Evolutionary conservation across 2,113 vertebrate species (phyloP).

Genomic region (Aldabrachelys gigantea): DNA sequence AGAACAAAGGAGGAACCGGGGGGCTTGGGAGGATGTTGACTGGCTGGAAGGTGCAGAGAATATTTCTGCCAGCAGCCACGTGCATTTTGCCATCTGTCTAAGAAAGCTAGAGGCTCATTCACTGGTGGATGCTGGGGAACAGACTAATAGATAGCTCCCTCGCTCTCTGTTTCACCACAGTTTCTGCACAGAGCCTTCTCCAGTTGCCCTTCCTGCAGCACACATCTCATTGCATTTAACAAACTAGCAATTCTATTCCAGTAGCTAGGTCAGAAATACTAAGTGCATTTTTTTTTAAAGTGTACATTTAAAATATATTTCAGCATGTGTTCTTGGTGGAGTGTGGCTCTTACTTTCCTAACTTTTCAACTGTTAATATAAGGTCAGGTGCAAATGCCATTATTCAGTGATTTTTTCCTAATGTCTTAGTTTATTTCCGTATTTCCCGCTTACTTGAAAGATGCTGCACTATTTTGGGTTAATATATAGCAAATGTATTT

Average conservation of each 20-base stretch:
- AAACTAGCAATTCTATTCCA: background rate
- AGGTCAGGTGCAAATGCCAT: background rate
- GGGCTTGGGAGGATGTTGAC: background rate
- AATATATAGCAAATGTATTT: background rate
- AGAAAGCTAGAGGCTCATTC: background rate
- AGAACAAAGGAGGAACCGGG: background rate
- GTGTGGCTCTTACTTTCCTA: background rate
- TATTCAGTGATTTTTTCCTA: background rate
- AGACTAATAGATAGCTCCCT: background rate
- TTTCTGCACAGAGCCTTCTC: background rate
- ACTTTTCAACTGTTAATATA: background rate
- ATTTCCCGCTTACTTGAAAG: constrained; percentile 3
- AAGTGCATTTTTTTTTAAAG: background rate
- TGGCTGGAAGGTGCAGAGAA: background rate
- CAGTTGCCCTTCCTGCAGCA: background rate
- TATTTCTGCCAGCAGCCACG: background rate
- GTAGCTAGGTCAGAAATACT: background rate
- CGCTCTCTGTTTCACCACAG: background rate
- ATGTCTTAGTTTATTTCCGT: background rate
- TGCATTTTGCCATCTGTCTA: background rate
- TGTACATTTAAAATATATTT: background rate
- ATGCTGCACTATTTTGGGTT: background rate
- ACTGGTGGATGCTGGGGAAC: background rate
- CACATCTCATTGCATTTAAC: background rate
- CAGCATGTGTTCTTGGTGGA: background rate